Evolutionary conservation across 2,888 invertebrate species (phyloP).

Genomic region (Ecdyonurus torrentis): DNA sequence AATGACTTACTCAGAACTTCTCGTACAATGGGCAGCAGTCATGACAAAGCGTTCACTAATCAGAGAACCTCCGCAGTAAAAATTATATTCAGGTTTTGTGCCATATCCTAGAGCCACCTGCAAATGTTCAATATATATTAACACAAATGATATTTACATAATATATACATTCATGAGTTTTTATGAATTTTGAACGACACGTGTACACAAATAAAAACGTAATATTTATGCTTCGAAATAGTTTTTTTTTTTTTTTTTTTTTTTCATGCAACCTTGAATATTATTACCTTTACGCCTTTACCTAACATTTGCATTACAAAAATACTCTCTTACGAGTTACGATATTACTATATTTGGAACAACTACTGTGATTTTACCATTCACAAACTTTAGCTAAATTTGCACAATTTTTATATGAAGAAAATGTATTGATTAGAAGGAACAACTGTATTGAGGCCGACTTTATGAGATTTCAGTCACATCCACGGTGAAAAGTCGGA

Average conservation of each 20-base stretch:
- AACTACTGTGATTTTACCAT: no score
- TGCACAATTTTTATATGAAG: no score
- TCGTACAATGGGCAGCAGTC: constrained; percentile 16
- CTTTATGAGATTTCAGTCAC: no score
- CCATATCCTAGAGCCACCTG: constrained; percentile 15
- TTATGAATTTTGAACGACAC: not conserved
- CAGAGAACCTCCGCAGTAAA: constrained; percentile 16
- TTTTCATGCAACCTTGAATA: not conserved
- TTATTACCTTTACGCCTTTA: not conserved
- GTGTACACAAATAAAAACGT: not conserved
- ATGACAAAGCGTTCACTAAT: constrained; percentile 15
- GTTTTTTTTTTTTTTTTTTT: no score
- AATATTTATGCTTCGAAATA: not conserved
- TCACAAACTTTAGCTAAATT: no score
- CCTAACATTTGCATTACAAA: no score
- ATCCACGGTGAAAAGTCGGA: no score
- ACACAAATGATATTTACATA: not conserved
- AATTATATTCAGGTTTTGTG: constrained; percentile 4
- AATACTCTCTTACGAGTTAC: no score
- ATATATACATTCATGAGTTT: not conserved
- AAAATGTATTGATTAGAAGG: no score
- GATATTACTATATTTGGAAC: no score
- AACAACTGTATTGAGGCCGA: no score
- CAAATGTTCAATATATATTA: not conserved
- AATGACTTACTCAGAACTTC: constrained; percentile 3